Evolutionary conservation across 2,797 vertebrate species (phyloP).

Genomic region (Threskiornis aethiopicus): DNA sequence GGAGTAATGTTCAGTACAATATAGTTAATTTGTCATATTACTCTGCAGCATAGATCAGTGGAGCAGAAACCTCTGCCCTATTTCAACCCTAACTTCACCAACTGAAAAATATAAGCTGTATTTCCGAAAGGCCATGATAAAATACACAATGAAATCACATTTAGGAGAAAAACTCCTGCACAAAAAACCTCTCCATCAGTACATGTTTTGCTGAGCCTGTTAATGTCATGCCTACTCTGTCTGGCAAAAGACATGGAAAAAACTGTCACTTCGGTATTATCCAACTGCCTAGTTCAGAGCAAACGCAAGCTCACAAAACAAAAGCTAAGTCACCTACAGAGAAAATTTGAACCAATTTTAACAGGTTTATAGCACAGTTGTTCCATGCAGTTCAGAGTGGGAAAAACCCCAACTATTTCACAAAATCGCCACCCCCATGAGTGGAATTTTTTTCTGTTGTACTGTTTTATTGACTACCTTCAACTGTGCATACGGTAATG

Average conservation of each 20-base stretch:
- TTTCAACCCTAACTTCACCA: background rate
- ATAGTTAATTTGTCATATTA: background rate
- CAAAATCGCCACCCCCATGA: background rate
- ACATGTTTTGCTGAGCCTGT: background rate
- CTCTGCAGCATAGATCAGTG: background rate
- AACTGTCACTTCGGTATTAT: background rate
- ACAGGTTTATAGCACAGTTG: background rate
- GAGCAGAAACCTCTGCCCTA: background rate
- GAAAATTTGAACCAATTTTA: background rate
- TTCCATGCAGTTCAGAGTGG: background rate
- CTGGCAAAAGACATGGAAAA: background rate
- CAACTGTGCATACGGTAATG: background rate
- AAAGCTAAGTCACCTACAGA: background rate
- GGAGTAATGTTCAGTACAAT: background rate
- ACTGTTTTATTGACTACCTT: background rate
- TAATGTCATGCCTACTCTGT: background rate
- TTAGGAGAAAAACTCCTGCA: background rate
- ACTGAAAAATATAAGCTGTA: background rate
- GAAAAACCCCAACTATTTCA: background rate
- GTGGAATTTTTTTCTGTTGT: background rate
- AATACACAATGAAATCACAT: background rate
- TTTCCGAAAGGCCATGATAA: background rate
- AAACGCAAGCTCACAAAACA: background rate
- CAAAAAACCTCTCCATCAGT: background rate
- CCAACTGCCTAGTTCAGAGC: background rate